Evolutionary conservation across 2,113 vertebrate species (phyloP), one percentile per base, ranked within the genome.

Genomic region (Vidua macroura): DNA sequence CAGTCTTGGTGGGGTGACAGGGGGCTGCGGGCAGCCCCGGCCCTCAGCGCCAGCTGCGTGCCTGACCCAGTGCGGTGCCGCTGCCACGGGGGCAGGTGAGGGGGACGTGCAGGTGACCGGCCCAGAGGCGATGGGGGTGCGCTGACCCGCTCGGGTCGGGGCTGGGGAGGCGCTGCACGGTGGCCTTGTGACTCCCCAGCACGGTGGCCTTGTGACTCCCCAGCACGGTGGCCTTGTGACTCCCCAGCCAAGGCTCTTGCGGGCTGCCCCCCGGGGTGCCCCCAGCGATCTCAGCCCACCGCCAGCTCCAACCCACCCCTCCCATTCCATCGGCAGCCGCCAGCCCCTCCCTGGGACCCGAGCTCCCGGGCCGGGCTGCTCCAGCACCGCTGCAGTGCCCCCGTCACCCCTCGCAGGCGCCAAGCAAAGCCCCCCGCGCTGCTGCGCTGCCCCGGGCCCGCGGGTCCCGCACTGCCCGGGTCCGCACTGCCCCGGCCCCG

Each of bases 401-500:
- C 28, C 18, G 30, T 30, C 30, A 20, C 18, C 18, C 46, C 31
- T 16, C 16, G 52, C 55, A 13, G 31, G 53, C 7, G 31, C 31
- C 55, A 9, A 21, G 55, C 55, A 31, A 9, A 56, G 31, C 31
- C 31, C 53, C 53, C 31, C 31, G 53, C 53, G 53, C 53, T 20
- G 53, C 53, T 28, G 18, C 53, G 53, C 17, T 55, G 53, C 53
- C 53, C 41, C 30, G 5, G 53, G 19, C 53, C 53, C 53, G 19
- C 11, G 30, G 8, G 28, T 15, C 35, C 4, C 80, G 93, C 96
- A 97, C 97, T 90, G 95, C 97, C 97, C 97, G n/a, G n/a, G n/a
- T n/a, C 4, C 80, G 93, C 96, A 97, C 97, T 90, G 95, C 97
- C 97, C 97, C 97, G 90, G 95, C 97, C 41, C 41, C 41, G 37